A percentile compares a stretch with the other conserved stretches of the same genome.
Conservation (phyloP, 2,888 invertebrate species). For the Ectobius pallidus region DNA sequence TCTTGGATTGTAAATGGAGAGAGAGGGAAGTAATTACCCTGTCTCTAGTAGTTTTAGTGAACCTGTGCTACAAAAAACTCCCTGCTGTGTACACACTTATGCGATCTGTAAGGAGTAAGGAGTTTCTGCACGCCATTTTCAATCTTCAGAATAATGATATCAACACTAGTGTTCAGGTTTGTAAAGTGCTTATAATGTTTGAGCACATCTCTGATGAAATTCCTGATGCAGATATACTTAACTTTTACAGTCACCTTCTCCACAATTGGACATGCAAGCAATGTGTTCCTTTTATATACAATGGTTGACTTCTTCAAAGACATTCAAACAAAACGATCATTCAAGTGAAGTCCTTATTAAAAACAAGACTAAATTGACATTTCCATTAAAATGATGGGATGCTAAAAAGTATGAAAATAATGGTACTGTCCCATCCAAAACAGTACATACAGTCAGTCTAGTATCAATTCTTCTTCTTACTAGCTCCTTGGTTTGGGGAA, state of each 20-base stretch:
- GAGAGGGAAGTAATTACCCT: conserved; percentile 58
- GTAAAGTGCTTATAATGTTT: conserved; percentile 61
- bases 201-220: conserved; percentile 59
- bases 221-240: conserved; percentile 57
- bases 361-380: no score
- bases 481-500: no score
- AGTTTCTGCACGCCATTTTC: conserved; percentile 66
- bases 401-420: no score
- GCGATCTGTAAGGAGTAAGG: conserved; percentile 72
- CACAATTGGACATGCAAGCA: conserved; percentile 56
- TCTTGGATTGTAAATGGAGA: conserved; percentile 66
- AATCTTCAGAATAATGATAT: conserved; percentile 59
- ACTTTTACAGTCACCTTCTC: conserved; percentile 59
- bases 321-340: conserved; percentile 53
- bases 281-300: conserved; percentile 58
- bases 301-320: conserved; percentile 63
- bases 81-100: conserved; percentile 75
- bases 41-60: conserved; percentile 74
- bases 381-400: no score
- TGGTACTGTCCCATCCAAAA: no score
- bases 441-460: no score
- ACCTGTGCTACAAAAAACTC: conserved; percentile 79
- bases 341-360: conserved; percentile 50
- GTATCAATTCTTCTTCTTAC: no score
- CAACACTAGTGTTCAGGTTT: conserved; percentile 58